Evolutionary conservation across 2,888 invertebrate species (phyloP), one percentile per base, ranked within the genome.

Genomic region (Pegoplata infirma): DNA sequence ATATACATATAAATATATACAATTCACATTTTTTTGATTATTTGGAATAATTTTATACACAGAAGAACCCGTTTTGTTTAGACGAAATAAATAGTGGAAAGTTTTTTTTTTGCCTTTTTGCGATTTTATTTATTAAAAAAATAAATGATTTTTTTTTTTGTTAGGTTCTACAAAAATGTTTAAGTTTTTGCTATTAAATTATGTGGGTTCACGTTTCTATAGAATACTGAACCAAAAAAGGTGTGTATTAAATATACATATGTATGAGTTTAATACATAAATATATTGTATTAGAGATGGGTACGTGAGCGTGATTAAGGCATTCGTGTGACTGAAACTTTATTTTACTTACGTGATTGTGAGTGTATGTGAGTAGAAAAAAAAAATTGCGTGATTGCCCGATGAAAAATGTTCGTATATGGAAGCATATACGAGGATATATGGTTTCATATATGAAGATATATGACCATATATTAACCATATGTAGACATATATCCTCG

Each of bases 21-120:
- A 68, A 36, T 49, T 49, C 58, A 40, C 49, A 58, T 58, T n/a
- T 68, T 58, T 32, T 12, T 32, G 12, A 32, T 32, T 32, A 7
- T 32, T 7, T 32, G 8, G 3, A 32, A 10, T 32, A 32, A 7
- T 1, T 32, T 32, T 32, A 10, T 10, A 10, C 32, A 32, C 12
- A 32, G 3, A n/a, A n/a, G n/a, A 32, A 10, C 32, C 32, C 8
- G 36, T 12, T 36, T 36, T 36, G 12, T 36, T 36, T 36, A 12
- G 36, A 36, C 10, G 36, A 36, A 36, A 1, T 12, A 40, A 10
- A 53, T 25, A n/a, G 14, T 53, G 55, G 55, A 32, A 55, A 14
- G 12, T 55, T 55, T 51, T 23, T 19, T 25, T 25, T 40, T 3
- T 32, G 8, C 32, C n/a, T n/a, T 3, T 40, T 40, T 40, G 36